Percentiles rank a stretch among this genome's conserved stretches.
Evolutionary conservation across 2,797 vertebrate genomes (phyloP).

Genomic region (Bovichtus variegatus): DNA sequence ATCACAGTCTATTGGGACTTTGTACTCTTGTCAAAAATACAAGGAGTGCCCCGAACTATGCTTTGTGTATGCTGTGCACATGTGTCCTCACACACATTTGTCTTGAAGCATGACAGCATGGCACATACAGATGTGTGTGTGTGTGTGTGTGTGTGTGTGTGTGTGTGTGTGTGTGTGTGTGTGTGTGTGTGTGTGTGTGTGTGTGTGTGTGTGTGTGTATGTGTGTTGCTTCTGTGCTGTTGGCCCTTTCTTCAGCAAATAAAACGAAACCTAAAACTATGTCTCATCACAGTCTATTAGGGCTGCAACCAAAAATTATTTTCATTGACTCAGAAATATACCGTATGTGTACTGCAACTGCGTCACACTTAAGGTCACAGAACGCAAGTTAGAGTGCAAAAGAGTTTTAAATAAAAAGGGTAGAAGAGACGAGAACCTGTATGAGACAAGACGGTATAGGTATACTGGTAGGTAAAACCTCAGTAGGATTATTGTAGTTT

Average conservation of each 20-base stretch:
- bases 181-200: constrained; percentile 7
- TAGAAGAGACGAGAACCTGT: neutral
- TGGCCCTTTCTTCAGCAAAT: neutral
- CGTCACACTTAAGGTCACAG: neutral
- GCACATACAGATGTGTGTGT: neutral
- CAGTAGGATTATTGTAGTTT: neutral
- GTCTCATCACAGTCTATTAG: neutral
- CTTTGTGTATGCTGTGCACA: constrained; percentile 22
- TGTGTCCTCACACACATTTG: constrained; percentile 3
- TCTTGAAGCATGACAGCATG: constrained; percentile 11
- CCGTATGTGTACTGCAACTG: neutral
- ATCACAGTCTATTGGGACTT: too few species aligned
- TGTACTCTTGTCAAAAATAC: constrained; percentile 86
- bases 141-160: too few species aligned
- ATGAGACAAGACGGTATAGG: neutral
- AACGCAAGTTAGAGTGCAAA: neutral
- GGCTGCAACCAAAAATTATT: neutral
- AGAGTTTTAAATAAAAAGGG: neutral
- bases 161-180: too few species aligned
- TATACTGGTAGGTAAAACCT: neutral
- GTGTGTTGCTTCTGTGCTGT: neutral
- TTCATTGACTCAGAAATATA: neutral
- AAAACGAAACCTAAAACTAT: neutral
- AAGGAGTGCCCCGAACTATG: constrained; percentile 81
- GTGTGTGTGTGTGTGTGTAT: constrained; percentile 6